Evolutionary conservation across 2,888 invertebrate genomes (phyloP), one percentile per base, ranked within the genome.

Genomic region (Polymixis lichenea): DNA sequence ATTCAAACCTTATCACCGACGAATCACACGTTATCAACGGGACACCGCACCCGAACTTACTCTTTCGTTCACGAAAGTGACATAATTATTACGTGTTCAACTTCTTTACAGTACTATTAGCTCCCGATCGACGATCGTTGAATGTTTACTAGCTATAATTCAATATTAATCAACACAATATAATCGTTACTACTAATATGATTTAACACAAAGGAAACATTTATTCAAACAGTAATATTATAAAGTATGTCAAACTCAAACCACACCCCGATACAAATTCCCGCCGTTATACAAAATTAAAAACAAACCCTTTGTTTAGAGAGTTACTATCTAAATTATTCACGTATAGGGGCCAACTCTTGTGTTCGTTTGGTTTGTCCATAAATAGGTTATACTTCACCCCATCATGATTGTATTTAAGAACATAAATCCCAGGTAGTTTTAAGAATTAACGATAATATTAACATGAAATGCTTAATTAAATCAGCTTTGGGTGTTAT

Each of bases 401-500:
- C 79, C 53, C 70, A 69, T 75, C 75, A 67, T 77, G 38, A 38
- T 38, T 38, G 53, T 78, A 79, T 58, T 76, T 75, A 79, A 72
- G 68, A 60, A 65, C 67, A 73, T 61, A 46, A 66, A 67, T 65
- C 72, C 66, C 64, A 64, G 43, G 11, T 78, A 85, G 73, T 77
- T 6, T n/a, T 84, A 84, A 85, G 86, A 76, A 55, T 80, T 76
- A 80, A 72, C 51, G 9, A 77, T 81, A 72, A 70, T 77, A 69
- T 75, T 68, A 80, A 79, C 75, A 80, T 81, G 69, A 84, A 79
- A 83, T 85, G 87, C 86, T 79, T 87, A 83, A 82, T 85, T 58
- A 86, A 80, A 46, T 86, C 81, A 71, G 89, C 89, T 89, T 89
- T 89, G 78, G 86, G 86, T 89, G 89, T 89, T 83, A 75, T 70